Evolutionary conservation across 2,113 vertebrate species (phyloP), one percentile per base, ranked within the genome.

Genomic region (Rhineura floridana): DNA sequence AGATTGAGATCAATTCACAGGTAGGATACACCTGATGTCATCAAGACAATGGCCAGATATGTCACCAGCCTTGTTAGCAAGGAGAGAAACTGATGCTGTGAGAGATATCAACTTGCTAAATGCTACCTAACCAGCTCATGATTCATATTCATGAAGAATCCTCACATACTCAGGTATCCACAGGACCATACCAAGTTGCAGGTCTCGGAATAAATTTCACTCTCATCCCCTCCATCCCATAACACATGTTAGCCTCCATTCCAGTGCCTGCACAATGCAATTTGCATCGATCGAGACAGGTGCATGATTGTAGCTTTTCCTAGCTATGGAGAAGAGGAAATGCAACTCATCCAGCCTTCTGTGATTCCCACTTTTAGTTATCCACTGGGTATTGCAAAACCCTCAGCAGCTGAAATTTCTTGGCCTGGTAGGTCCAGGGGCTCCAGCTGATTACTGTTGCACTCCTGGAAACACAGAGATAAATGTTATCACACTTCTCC

Each of bases 401-500:
- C 52, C 55, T 33, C 7, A 82, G 83, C 19, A 30, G 55, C 36
- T 81, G 55, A 85, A 42, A 63, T 81, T 12, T 50, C 44, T n/a
- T 52, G 81, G 79, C 46, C 69, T 82, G 44, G 78, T 52, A 82
- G 78, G 82, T 81, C 84, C 82, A 25, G 70, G 70, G 67, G 59
- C 70, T 89, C 46, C 44, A 25, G 69, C 28, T n/a, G 55, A 81
- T 82, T 81, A 81, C 44, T 59, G 52, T 81, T 44, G 28, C 19
- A 19, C 36, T 85, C 62, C 78, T 89, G 88, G 84, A 86, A 76
- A 85, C 4, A 81, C 17, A 85, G 44, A 89, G 83, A 89, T 86
- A 89, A 89, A 86, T 86, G 84, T 81, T 89, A 86, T 89, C 52
- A 42, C 5, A 44, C 59, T 67, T 65, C 84, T 82, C 55, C 36